Base-by-base conservation (phyloP, 1,140 invertebrate species). In the Formica selysi region DNA sequence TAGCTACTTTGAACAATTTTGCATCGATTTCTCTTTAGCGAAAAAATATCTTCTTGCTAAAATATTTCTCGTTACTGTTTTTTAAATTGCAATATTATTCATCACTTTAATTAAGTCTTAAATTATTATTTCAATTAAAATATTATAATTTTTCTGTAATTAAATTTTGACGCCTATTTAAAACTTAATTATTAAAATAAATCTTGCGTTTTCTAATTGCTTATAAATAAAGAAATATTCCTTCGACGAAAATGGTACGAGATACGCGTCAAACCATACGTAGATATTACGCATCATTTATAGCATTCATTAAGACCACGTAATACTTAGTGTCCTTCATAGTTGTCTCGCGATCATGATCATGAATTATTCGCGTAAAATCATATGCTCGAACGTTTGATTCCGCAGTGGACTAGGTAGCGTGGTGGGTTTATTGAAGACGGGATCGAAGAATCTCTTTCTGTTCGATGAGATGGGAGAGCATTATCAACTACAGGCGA, bases 391-490 rank as follows among this genome's bases (percentile, higher is more conserved):
- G 6, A 44, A 29, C 44, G 61, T 92, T 91, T 61, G 76, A 89
- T 91, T 78, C 90, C 94, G 70, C 91, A 96, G 96, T 87, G 96
- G 95, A 2, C 94, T 96, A 74, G 97, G 97, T 29, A 95, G 95
- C 67, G 96, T 98, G 16, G 96, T 98, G 64, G 98, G 98, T 0
- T 95, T 98, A 78, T 94, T 99, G 44, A 98, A 98, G 95, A 96
- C 98, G 11, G 98, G 98, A 64, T 96, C 96, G 65, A 99, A 98
- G 94, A 97, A 97, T 91, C 95, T 99, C 13, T 99, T 98, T 94
- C 95, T 99, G 48, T 97, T 97, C 92, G 97, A 98, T 93, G 95
- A 96, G 89, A 93, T 95, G 74, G 96, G 96, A 11, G 94, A 96
- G 64, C 96, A 97, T 89, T 97, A 97, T 92, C 97, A 98, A 92